These are phyloP conservation scores for Pelodytes ibericus DNA, from an alignment of 2,797 vertebrate genomes.

Conservation along the genomic window DNA sequence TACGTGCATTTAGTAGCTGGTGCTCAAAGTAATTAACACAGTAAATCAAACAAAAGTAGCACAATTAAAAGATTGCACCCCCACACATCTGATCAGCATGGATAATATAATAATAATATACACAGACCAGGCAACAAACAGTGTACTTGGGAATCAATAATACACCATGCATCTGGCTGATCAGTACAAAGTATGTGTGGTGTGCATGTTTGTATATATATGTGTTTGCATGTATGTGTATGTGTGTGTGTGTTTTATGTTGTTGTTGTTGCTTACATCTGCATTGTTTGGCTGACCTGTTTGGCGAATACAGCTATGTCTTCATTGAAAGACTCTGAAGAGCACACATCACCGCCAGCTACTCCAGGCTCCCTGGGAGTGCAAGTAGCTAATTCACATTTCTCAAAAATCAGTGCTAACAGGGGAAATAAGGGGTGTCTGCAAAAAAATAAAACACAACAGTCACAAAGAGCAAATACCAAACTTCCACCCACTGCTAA, in stretches of 20 bases:
- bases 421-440: constrained; percentile 99
- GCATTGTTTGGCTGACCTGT: constrained; percentile 85
- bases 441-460: constrained; percentile 83
- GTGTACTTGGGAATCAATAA: constrained; percentile 18
- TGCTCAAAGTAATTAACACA: constrained; percentile 58
- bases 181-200: neutral
- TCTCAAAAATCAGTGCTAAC: constrained; percentile 99
- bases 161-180: neutral
- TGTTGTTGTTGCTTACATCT: neutral
- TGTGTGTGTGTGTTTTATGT: constrained; percentile 5
- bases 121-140: neutral
- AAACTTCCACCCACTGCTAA: constrained; percentile 60
- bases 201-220: neutral
- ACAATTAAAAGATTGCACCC: neutral
- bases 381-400: constrained; percentile 99
- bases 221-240: constrained; percentile 8
- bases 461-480: constrained; percentile 73
- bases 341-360: constrained; percentile 98
- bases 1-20: constrained; percentile 52
- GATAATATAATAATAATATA: constrained; percentile 22
- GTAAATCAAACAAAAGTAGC: constrained; percentile 56
- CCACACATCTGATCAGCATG: neutral
- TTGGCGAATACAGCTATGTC: constrained; percentile 99
- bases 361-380: constrained; percentile 98
- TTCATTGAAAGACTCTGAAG: constrained; percentile 99